Base-by-base conservation (phyloP, 2,888 invertebrate genomes). In the Phania funesta region DNA sequence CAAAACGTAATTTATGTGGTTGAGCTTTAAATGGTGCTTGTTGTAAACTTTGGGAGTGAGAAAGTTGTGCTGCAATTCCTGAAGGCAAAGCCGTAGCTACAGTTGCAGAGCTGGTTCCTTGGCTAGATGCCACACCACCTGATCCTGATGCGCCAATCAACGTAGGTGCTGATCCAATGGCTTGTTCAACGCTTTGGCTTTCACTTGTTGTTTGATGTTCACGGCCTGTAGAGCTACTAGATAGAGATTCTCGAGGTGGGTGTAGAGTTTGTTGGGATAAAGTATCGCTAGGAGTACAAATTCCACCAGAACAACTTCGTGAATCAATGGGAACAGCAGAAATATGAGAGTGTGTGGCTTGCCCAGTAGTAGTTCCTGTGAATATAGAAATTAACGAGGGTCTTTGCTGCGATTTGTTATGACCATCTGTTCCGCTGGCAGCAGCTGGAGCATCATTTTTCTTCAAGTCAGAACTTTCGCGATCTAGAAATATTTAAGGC, bases 1-100 rank as follows among this genome's bases (percentile, higher is more conserved):
- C 95, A 92, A 96, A 96, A 86, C 96, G 94, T 84, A 96, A 92
- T 92, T 95, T 95, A 84, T 95, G 94, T 87, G 93, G 91, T 79
- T 91, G 91, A 0, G 88, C 89, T 82, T 91, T 91, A 67, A 90
- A 90, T 0, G 90, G 90, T 26, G 88, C 89, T 79, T 91, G 91
- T 78, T 91, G 91, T 50, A 91, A 73, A 13, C 91, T 91, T 84
- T 90, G 89, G 3, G 91, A 91, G 84, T 91, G 91, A 2, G 91
- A 83, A 86, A 92, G 87, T 89, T 93, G 86, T 85, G 91, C 88
- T 87, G 91, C 52, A 87, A 92, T 83, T 2, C 88, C 88, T 3
- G 89, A 84, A 0, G 90, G 89, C 38, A 89, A 76, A 0, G 87
- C 87, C 0, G 89, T 87, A 8, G 87, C 86, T 38, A 87, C 86